phyloP scores from a whole-genome alignment of 1,140 invertebrate species.

The Vollenhovia emeryi region DNA sequence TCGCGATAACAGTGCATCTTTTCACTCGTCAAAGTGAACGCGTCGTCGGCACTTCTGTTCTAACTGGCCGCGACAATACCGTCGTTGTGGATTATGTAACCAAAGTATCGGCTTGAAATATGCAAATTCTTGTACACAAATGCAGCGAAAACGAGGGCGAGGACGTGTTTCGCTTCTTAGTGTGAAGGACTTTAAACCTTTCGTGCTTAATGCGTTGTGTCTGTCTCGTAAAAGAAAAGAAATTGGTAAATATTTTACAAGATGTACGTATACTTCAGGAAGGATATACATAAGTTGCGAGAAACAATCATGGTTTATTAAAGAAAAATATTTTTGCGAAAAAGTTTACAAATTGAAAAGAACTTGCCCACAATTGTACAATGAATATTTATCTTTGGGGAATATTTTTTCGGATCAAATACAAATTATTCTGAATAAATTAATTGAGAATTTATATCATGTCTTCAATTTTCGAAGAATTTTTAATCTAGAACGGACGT shows the following conservation, averaged over 20 bases:
- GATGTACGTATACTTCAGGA: not conserved
- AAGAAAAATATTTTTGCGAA: not conserved
- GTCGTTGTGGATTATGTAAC: not conserved
- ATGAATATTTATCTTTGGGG: not conserved
- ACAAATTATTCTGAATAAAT: not conserved
- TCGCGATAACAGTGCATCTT: slow-evolving; percentile 60
- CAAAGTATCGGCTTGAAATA: slow-evolving; percentile 10
- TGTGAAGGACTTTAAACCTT: not conserved
- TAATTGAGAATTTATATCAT: not conserved
- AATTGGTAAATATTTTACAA: slow-evolving; percentile 1
- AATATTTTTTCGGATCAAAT: not conserved
- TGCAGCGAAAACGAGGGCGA: slow-evolving; percentile 10
- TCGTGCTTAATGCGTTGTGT: not conserved
- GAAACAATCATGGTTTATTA: not conserved
- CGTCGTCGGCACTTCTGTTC: slow-evolving; percentile 16
- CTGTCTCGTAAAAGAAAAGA: not conserved
- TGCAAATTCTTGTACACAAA: slow-evolving; percentile 18
- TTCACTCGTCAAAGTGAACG: slow-evolving; percentile 34
- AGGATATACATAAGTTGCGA: not conserved
- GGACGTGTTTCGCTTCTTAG: not conserved
- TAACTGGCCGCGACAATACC: not conserved
- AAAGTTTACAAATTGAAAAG: too few relatives aligned
- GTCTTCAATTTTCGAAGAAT: not conserved
- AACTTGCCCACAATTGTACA: not conserved
- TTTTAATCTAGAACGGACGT: not conserved